Evolutionary conservation across 1,140 invertebrate genomes (phyloP).

Genomic region (Glossosoma conforme): DNA sequence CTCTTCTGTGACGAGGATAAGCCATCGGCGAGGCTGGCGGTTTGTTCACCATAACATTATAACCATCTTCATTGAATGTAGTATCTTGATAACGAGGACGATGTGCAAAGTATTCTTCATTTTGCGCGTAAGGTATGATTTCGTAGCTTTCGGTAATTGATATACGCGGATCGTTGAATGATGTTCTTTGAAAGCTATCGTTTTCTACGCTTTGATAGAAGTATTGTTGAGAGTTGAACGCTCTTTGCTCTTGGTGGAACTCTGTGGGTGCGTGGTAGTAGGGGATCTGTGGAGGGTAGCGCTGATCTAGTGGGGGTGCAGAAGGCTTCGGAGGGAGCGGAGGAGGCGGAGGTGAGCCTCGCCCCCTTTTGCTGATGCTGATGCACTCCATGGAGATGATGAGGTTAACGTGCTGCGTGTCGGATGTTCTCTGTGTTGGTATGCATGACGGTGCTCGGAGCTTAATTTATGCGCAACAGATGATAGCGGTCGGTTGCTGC

Average conservation of each 20-base stretch:
- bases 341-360: constrained; percentile 17
- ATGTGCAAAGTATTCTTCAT: background rate
- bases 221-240: background rate
- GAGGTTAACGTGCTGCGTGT: too few species aligned
- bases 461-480: constrained; percentile 14
- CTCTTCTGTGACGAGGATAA: constrained; percentile 6
- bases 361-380: constrained; percentile 9
- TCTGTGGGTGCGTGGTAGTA: constrained; percentile 21
- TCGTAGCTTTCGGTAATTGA: constrained; percentile 4
- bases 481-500: too few species aligned
- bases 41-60: background rate
- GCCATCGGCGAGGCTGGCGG: constrained; percentile 16
- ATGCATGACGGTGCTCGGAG: constrained; percentile 6
- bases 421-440: constrained; percentile 11
- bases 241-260: background rate
- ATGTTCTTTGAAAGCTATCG: constrained; percentile 11
- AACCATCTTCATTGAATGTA: constrained; percentile 6
- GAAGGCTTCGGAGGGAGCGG: constrained; percentile 26
- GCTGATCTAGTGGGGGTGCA: constrained; percentile 11
- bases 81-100: background rate
- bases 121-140: constrained; percentile 7
- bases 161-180: constrained; percentile 4
- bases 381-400: constrained; percentile 24
- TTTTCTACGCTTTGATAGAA: constrained; percentile 6
- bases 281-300: constrained; percentile 22